Evolutionary conservation across 2,888 invertebrate genomes (phyloP), one percentile per base, ranked within the genome.

Genomic region (Liodrosophila aerea): DNA sequence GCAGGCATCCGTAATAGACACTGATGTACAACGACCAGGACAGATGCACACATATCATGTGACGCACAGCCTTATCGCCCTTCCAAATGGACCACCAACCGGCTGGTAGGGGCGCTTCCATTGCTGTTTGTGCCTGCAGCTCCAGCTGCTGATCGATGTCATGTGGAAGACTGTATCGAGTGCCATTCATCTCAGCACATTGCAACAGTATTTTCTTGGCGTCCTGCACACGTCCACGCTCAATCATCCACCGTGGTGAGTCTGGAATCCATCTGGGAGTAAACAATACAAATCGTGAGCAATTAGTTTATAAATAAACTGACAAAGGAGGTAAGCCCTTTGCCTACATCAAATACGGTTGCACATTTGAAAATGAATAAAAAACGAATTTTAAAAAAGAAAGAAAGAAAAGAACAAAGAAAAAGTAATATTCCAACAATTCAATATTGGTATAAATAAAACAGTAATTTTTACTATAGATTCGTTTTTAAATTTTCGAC

Each of bases 201-300:
- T 90, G 76, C 18, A 89, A 76, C 33, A 90, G 59, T 46, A 91
- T 90, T 41, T 83, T 72, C 70, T 90, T 90, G 3, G 91, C 90
- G 33, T 90, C 90, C 60, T 87, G 84, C 7, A 90, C 87, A 27
- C 89, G 86, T 1, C 90, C 90, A 15, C 88, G 88, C 12, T 86
- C 85, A n/a, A 91, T 87, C 75, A 91, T 87, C 91, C 91, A 91
- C 39, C 90, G 87, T 4, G 91, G 91, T 1, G 91, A 91, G 67
- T 91, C 91, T 1, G 91, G 91, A 56, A 91, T 90, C 89, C 89
- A 91, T 76, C 89, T 90, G 34, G 8, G 1, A 34, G 7, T 7
- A 15, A 22, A 34, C 31, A 9, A 9, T 2, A 31, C 5, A 31
- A 30, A n/a, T n/a, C n/a, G n/a, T n/a, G n/a, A n/a, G n/a, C n/a